A percentile compares a stretch with the other conserved stretches of the same genome.
phyloP scores from a whole-genome alignment of 2,888 invertebrate genomes.

The Drosophila suboccidentalis region DNA sequence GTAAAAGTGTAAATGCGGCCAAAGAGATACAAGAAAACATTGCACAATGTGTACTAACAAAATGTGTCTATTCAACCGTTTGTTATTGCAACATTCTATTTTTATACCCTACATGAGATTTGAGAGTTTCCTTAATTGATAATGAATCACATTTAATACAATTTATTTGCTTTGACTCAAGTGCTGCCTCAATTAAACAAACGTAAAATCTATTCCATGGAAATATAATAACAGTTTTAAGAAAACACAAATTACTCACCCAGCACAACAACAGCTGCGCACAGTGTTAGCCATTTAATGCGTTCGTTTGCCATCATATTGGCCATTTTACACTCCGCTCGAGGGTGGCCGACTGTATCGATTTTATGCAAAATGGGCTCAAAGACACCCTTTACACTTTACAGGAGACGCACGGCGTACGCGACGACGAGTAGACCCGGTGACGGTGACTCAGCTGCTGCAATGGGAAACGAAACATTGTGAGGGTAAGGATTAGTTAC shows the following conservation, averaged over 20 bases:
- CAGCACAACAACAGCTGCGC: slow-evolving; percentile 80
- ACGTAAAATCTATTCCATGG: slow-evolving; percentile 30
- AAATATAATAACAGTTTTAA: slow-evolving; percentile 18
- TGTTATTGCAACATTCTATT: slow-evolving; percentile 32
- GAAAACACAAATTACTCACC: slow-evolving; percentile 77
- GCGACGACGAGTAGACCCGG: slow-evolving; percentile 30
- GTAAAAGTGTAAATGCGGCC: slow-evolving; percentile 27
- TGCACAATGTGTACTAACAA: slow-evolving; percentile 14
- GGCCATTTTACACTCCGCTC: slow-evolving; percentile 68
- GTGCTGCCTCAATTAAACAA: slow-evolving; percentile 25
- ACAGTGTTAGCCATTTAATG: slow-evolving; percentile 84
- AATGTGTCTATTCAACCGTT: slow-evolving; percentile 12
- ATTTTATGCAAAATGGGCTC: slow-evolving; percentile 64
- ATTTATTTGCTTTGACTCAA: neutral
- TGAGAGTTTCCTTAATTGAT: neutral
- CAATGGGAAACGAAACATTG: slow-evolving; percentile 34
- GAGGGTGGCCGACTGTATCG: slow-evolving; percentile 62
- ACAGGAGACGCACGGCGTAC: slow-evolving; percentile 8
- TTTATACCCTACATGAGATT: slow-evolving; percentile 10
- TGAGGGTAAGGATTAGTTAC: slow-evolving; percentile 12
- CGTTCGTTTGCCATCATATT: slow-evolving; percentile 75
- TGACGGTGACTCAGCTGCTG: slow-evolving; percentile 66
- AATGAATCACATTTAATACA: neutral
- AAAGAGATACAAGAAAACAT: slow-evolving; percentile 23
- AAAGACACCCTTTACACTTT: slow-evolving; percentile 51